phyloP scores from a whole-genome alignment of 1,140 invertebrate species.

The Lasioglossum baleicum region DNA sequence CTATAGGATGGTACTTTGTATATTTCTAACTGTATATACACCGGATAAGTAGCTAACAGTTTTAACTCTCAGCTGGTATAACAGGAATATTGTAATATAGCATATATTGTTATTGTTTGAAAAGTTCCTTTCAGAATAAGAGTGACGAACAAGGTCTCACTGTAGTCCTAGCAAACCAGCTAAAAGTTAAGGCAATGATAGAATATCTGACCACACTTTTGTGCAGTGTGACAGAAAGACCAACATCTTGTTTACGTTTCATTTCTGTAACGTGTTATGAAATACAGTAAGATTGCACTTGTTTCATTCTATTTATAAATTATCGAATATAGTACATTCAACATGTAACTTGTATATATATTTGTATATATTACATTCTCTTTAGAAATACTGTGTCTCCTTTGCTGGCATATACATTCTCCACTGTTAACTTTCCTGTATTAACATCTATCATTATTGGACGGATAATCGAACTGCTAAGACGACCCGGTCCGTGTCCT shows the following conservation, averaged over 20 bases:
- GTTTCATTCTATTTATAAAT: constrained; percentile 8
- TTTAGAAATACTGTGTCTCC: constrained; percentile 45
- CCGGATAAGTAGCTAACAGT: background rate
- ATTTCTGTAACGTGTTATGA: constrained; percentile 12
- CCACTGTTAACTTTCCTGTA: background rate
- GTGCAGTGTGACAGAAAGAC: background rate
- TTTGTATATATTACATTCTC: constrained; percentile 15
- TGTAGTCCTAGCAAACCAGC: background rate
- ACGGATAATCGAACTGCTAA: constrained; percentile 41
- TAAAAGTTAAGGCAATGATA: constrained; percentile 1
- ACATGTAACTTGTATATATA: constrained; percentile 13
- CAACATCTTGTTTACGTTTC: background rate
- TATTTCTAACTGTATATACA: constrained; percentile 22
- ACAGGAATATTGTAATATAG: background rate
- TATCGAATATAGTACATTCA: constrained; percentile 25
- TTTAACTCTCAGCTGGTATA: constrained; percentile 3
- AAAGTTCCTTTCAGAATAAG: background rate
- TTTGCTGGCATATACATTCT: constrained; percentile 3
- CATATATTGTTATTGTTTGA: background rate
- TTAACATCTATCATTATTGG: background rate
- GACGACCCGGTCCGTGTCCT: constrained; percentile 66
- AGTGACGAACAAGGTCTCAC: background rate
- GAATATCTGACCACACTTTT: constrained; percentile 14
- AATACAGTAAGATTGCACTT: constrained; percentile 18
- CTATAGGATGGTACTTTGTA: constrained; percentile 19